Evolutionary conservation across 1,140 invertebrate genomes (phyloP), one percentile per base, ranked within the genome.

Genomic region (Platyura marginata): DNA sequence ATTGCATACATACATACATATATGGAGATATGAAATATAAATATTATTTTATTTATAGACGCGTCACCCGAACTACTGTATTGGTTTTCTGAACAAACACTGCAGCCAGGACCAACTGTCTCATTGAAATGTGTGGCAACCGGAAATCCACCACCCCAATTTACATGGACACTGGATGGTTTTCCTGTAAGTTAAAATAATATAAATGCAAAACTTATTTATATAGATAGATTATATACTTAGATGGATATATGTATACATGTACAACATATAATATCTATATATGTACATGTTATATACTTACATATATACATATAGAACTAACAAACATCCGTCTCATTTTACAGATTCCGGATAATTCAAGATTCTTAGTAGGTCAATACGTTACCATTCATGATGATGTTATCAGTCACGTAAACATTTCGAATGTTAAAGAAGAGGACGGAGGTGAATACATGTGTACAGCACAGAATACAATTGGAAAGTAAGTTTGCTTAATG

Each of bases 371-470:
- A 52, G 82, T 89, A 32, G 86, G 86, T 16, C 87, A 91, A 62
- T 88, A 89, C 63, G 84, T 90, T 42, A 92, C 86, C 2, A 72
- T 84, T 10, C 82, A 90, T 61, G 88, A 90, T 50, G 84, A 91
- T 60, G 86, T 94, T 32, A 85, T 93, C 58, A 91, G 88, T 53
- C 88, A 91, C 67, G 83, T 95, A 47, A 95, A 95, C 66, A 86
- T 95, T 50, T 85, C 82, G 48, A 75, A 79, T 44, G 76, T 90
- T 23, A 77, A 79, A 46, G 81, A 88, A 37, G 81, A 90, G 68
- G 88, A 93, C 62, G 90, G 90, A 38, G 91, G 90, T 10, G 79
- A 90, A 56, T 95, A 92, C 59, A 74, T 77, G 18, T 95, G 91
- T 59, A 73, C 74, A 9, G 89, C 89, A 0, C 75, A 73, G 44